Evolutionary conservation across 2,113 vertebrate genomes (phyloP).

Genomic region (Proterorhinus semilunaris): DNA sequence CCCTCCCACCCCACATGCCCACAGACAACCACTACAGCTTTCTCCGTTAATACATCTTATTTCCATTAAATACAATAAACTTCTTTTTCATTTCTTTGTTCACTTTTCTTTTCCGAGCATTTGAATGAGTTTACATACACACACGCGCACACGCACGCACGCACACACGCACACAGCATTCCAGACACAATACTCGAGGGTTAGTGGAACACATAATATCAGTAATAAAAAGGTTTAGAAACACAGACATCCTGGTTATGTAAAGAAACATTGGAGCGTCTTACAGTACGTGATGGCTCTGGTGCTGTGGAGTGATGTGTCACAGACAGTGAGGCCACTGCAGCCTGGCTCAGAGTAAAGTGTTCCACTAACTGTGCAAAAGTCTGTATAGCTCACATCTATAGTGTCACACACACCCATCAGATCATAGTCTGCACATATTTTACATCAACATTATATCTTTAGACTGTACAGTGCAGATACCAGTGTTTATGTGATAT

Average conservation of each 20-base stretch:
- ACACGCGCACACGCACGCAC: not conserved
- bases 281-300: conserved; percentile 40
- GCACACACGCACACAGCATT: conserved; percentile 40
- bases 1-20: conserved; percentile 30
- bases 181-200: conserved; percentile 57
- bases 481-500: conserved; percentile 60
- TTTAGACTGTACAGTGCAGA: conserved; percentile 66
- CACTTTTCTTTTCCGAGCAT: conserved; percentile 27
- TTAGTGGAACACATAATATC: conserved; percentile 41
- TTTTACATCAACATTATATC: conserved; percentile 56
- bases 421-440: conserved; percentile 52
- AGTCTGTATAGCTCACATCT: conserved; percentile 7
- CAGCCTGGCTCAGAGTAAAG: conserved; percentile 18
- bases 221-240: conserved; percentile 52
- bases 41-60: conserved; percentile 62
- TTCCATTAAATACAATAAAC: conserved; percentile 48
- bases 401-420: conserved; percentile 53
- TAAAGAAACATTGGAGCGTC: conserved; percentile 28
- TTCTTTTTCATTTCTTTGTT: conserved; percentile 38
- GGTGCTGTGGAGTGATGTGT: conserved; percentile 23
- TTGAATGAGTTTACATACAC: conserved; percentile 38
- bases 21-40: conserved; percentile 64
- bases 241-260: conserved; percentile 30
- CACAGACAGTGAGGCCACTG: conserved; percentile 24
- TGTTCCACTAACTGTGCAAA: conserved; percentile 13